These are phyloP conservation scores for Caenorhabditis sp. DNA, from an alignment of 2,888 invertebrate species.

Conservation along the genomic window DNA sequence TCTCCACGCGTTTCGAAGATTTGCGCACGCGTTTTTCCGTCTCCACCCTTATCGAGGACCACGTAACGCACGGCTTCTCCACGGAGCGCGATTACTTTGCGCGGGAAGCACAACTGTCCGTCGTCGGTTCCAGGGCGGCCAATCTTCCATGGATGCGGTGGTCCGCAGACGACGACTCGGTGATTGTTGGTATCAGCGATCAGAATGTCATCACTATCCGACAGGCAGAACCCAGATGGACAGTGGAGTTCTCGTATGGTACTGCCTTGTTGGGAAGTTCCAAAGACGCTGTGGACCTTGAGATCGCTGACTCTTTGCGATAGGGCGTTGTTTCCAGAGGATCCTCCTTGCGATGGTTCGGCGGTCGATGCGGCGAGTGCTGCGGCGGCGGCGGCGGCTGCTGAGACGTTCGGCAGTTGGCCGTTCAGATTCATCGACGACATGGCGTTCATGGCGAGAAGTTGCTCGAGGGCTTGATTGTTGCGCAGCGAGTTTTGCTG, in stretches of 20 bases:
- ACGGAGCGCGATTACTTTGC: conserved; percentile 75
- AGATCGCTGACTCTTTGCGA: conserved; percentile 56
- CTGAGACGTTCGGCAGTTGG: conserved; percentile 15
- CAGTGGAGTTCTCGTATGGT: conserved; percentile 76
- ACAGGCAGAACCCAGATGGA: conserved; percentile 78
- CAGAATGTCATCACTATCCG: conserved; percentile 78
- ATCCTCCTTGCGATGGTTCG: neutral
- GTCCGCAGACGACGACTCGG: conserved; percentile 76
- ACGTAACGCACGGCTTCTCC: conserved; percentile 70
- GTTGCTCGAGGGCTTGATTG: conserved; percentile 26
- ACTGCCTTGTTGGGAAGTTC: conserved; percentile 71
- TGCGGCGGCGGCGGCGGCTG: conserved; percentile 39
- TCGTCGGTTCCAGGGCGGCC: conserved; percentile 76
- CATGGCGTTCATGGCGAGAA: conserved; percentile 53
- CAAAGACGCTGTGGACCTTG: conserved; percentile 69
- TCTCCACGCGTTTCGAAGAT: conserved; percentile 72
- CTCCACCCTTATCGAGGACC: conserved; percentile 72
- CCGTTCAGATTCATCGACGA: conserved; percentile 25
- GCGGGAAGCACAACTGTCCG: conserved; percentile 78
- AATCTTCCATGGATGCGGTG: conserved; percentile 74
- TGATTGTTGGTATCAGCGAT: conserved; percentile 81
- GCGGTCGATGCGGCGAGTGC: conserved; percentile 6
- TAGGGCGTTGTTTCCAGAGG: conserved; percentile 3
- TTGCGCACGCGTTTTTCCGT: conserved; percentile 72
- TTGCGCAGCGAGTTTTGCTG: conserved; percentile 23